Conservation (phyloP, 2,113 vertebrate genomes). For the Choloepus hoffmanni region DNA sequence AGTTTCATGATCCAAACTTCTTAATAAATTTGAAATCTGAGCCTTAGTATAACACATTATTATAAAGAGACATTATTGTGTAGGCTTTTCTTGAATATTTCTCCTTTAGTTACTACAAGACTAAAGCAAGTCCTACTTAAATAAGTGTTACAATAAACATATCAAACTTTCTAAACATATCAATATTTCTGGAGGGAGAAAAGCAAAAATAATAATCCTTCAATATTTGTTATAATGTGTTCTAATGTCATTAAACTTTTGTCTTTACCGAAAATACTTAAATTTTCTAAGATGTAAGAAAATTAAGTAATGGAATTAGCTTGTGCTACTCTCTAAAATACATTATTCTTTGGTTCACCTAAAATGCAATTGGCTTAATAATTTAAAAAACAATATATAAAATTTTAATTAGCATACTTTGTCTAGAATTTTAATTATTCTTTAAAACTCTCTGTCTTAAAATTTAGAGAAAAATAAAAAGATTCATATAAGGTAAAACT, state of each 20-base stretch:
- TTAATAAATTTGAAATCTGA: conserved; percentile 3
- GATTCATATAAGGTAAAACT: neutral
- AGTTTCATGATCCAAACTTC: neutral
- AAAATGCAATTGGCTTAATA: neutral
- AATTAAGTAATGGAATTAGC: neutral
- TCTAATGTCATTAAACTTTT: neutral
- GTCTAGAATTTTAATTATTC: neutral
- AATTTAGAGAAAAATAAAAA: neutral
- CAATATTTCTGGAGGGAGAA: neutral
- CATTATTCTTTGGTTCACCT: neutral
- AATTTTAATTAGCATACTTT: neutral
- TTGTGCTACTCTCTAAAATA: neutral
- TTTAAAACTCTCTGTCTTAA: neutral
- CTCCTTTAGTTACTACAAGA: neutral
- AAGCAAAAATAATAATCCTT: neutral
- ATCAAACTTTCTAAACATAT: neutral
- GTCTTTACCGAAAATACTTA: conserved; percentile 20
- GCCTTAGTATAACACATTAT: neutral
- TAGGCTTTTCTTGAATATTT: neutral
- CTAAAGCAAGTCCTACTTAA: neutral
- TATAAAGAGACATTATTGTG: neutral
- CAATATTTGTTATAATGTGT: neutral
- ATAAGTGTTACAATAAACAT: neutral
- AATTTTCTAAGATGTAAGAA: neutral
- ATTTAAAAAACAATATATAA: neutral